Evolutionary conservation across 2,888 invertebrate species (phyloP).

Genomic region (Sialis lutaria): DNA sequence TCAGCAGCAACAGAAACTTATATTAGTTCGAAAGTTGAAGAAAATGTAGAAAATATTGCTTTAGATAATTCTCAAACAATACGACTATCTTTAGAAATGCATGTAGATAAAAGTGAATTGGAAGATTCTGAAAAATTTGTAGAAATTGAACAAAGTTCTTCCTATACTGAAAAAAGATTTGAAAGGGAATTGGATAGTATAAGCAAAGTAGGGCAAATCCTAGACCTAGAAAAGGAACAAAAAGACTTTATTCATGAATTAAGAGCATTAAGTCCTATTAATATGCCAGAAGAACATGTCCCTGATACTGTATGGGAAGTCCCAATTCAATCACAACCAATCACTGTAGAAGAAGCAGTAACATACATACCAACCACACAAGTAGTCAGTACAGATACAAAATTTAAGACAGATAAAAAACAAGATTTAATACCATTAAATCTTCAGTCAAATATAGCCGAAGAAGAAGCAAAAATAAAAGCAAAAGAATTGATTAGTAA

Average conservation of each 20-base stretch:
- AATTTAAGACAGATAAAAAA: conserved; percentile 23
- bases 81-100: conserved; percentile 28
- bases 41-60: conserved; percentile 10
- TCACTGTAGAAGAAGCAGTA: conserved; percentile 20
- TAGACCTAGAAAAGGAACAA: conserved; percentile 7
- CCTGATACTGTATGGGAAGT: conserved; percentile 34
- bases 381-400: conserved; percentile 22
- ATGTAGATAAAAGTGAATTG: conserved; percentile 31
- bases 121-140: conserved; percentile 30
- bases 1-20: background rate
- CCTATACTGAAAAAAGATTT: conserved; percentile 21
- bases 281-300: conserved; percentile 27
- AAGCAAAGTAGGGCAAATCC: conserved; percentile 14
- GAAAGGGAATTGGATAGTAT: conserved; percentile 22
- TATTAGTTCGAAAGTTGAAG: conserved; percentile 11
- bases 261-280: conserved; percentile 17
- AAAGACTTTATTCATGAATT: conserved; percentile 7
- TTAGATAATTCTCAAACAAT: conserved; percentile 22
- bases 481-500: conserved; percentile 32
- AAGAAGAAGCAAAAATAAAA: conserved; percentile 30
- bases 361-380: conserved; percentile 20
- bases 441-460: conserved; percentile 25
- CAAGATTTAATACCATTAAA: conserved; percentile 17
- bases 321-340: conserved; percentile 24
- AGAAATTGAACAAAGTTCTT: conserved; percentile 24